Percentiles rank a stretch among this genome's conserved stretches.
Conservation (phyloP, 1,140 invertebrate species). For the Dolichoris vasculosae region DNA sequence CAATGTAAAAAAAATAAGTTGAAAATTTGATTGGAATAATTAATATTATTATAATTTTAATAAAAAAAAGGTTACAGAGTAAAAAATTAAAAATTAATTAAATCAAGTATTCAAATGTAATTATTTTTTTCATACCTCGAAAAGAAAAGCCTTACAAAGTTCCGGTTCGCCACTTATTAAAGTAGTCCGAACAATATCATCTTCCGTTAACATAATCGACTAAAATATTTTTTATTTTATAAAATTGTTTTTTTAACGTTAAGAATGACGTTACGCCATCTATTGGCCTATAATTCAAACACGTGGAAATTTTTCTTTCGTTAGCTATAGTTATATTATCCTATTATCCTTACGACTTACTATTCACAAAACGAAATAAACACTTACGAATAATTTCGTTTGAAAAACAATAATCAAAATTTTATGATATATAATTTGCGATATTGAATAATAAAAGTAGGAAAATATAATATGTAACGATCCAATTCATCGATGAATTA, state of each 20-base stretch:
- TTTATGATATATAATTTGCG: not conserved
- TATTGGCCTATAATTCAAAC: constrained; percentile 3
- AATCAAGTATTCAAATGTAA: not conserved
- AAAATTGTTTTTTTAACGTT: not conserved
- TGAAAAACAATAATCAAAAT: not conserved
- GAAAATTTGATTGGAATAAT: too few relatives aligned
- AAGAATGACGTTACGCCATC: not conserved
- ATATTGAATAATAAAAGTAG: not conserved
- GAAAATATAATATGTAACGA: not conserved
- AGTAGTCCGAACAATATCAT: constrained; percentile 54
- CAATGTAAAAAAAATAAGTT: too few relatives aligned
- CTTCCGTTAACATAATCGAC: constrained; percentile 26
- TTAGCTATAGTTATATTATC: not conserved
- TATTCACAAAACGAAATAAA: not conserved
- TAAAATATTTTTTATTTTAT: not conserved
- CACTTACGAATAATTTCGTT: not conserved
- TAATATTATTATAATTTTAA: too few relatives aligned
- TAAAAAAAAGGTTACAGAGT: not conserved
- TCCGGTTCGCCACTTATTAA: constrained; percentile 60
- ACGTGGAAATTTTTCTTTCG: not conserved
- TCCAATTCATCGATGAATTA: not conserved
- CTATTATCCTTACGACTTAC: not conserved
- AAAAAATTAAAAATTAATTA: not conserved
- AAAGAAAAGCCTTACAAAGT: constrained; percentile 63
- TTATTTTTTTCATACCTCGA: constrained; percentile 60